A percentile compares a stretch with the other conserved stretches of the same genome.
Conservation (phyloP, 2,888 invertebrate species). For the Autographa gamma region DNA sequence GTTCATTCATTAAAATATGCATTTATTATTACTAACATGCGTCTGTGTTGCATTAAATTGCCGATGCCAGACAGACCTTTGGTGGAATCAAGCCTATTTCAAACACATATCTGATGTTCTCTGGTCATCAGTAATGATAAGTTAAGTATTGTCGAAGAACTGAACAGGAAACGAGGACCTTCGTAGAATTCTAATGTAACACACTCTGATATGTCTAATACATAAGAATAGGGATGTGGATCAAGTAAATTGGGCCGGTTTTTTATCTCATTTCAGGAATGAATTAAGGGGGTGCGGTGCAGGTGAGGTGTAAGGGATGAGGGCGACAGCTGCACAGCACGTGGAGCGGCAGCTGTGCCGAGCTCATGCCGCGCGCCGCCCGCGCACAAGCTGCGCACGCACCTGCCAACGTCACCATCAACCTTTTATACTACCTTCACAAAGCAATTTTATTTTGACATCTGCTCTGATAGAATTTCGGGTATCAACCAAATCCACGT, state of each 20-base stretch:
- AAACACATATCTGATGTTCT: constrained; percentile 1
- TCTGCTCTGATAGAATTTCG: constrained; percentile 52
- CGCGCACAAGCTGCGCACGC: constrained; percentile 84
- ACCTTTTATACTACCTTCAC: constrained; percentile 68
- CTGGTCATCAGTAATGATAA: background rate
- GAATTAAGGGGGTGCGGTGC: constrained; percentile 57
- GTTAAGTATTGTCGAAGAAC: background rate
- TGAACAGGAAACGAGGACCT: constrained; percentile 1
- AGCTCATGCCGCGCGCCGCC: constrained; percentile 67
- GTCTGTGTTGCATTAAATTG: constrained; percentile 60
- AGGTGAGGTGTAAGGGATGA: constrained; percentile 68
- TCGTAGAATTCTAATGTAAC: background rate
- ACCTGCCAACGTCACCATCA: constrained; percentile 78
- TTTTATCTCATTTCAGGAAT: constrained; percentile 54
- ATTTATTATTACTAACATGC: constrained; percentile 75
- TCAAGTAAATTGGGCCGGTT: constrained; percentile 39
- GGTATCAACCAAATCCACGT: background rate
- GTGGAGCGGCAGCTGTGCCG: constrained; percentile 81
- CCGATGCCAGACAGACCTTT: constrained; percentile 49
- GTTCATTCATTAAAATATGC: constrained; percentile 85
- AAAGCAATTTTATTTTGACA: constrained; percentile 53
- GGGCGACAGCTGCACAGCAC: constrained; percentile 84
- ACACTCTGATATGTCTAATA: background rate
- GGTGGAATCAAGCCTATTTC: constrained; percentile 29
- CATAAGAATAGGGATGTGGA: constrained; percentile 12